A percentile compares a stretch with the other conserved stretches of the same genome.
phyloP scores from a whole-genome alignment of 2,888 invertebrate species.

The Orgyia antiqua region DNA sequence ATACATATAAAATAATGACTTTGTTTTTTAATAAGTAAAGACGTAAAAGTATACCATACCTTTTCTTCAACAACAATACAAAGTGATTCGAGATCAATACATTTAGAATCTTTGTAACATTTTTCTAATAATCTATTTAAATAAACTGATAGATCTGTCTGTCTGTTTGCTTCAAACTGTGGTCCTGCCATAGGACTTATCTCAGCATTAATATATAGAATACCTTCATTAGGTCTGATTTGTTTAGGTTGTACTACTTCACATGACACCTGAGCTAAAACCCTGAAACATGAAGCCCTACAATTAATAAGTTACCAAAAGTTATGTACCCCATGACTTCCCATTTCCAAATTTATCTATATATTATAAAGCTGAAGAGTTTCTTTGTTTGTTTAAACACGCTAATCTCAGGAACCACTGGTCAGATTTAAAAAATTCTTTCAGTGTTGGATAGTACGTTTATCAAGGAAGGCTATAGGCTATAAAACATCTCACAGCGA shows the following conservation, averaged over 20 bases:
- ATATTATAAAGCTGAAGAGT: too few relatives aligned
- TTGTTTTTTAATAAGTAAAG: too few relatives aligned
- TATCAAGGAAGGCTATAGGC: too few relatives aligned
- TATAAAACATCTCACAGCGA: too few relatives aligned
- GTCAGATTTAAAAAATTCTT: too few relatives aligned
- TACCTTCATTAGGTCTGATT: conserved; percentile 92
- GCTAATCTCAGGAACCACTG: too few relatives aligned
- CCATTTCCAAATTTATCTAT: neutral
- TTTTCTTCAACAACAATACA: conserved; percentile 96
- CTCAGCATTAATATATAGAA: conserved; percentile 91
- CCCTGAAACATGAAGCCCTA: conserved; percentile 74
- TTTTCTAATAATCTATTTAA: conserved; percentile 90
- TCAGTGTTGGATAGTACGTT: too few relatives aligned
- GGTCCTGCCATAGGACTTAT: conserved; percentile 91
- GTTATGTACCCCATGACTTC: neutral
- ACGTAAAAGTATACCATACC: too few relatives aligned
- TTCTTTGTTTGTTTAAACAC: too few relatives aligned
- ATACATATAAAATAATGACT: too few relatives aligned
- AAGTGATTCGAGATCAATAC: conserved; percentile 95
- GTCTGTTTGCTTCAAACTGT: conserved; percentile 88
- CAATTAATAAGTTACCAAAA: neutral
- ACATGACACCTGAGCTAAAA: conserved; percentile 91
- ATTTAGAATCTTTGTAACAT: conserved; percentile 93
- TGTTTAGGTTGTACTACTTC: conserved; percentile 91
- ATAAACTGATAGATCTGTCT: conserved; percentile 84